Conservation (phyloP, 2,888 invertebrate species). For the Sphinx pinastri region DNA sequence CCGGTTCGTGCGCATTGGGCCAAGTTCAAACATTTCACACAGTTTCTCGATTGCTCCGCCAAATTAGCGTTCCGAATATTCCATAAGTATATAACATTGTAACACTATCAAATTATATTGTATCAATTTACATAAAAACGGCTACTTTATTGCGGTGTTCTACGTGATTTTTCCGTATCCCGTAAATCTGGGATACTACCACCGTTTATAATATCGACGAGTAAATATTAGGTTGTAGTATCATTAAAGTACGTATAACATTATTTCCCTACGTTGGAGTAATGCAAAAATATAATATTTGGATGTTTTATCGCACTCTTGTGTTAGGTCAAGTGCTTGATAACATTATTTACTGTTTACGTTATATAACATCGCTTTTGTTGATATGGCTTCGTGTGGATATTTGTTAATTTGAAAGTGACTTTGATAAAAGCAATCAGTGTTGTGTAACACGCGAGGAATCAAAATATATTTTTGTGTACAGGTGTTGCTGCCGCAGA, state of each 20-base stretch:
- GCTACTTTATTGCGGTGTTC: not conserved
- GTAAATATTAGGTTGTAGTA: not conserved
- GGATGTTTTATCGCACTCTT: constrained; percentile 19
- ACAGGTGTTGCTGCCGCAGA: constrained; percentile 16
- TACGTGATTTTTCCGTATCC: not conserved
- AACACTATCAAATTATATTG: not conserved
- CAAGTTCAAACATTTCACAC: constrained; percentile 44
- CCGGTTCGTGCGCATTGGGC: constrained; percentile 48
- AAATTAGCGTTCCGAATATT: constrained; percentile 8
- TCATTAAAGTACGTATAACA: not conserved
- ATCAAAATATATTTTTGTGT: constrained; percentile 22
- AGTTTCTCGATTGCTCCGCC: constrained; percentile 14
- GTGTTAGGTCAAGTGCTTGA: constrained; percentile 23
- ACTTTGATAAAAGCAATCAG: constrained; percentile 16
- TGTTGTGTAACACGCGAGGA: not conserved
- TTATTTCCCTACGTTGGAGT: constrained; percentile 1
- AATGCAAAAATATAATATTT: constrained; percentile 9
- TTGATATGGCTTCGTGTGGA: constrained; percentile 14
- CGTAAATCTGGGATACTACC: not conserved
- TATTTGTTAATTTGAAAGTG: constrained; percentile 20
- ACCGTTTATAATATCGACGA: not conserved
- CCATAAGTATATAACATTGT: not conserved
- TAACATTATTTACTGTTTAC: constrained; percentile 24
- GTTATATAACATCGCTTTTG: constrained; percentile 19
- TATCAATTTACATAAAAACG: not conserved